Percentiles rank a stretch among this genome's conserved stretches.
These are phyloP conservation scores for Eueides isabella DNA, from an alignment of 1,140 invertebrate species.

Conservation along the genomic window DNA sequence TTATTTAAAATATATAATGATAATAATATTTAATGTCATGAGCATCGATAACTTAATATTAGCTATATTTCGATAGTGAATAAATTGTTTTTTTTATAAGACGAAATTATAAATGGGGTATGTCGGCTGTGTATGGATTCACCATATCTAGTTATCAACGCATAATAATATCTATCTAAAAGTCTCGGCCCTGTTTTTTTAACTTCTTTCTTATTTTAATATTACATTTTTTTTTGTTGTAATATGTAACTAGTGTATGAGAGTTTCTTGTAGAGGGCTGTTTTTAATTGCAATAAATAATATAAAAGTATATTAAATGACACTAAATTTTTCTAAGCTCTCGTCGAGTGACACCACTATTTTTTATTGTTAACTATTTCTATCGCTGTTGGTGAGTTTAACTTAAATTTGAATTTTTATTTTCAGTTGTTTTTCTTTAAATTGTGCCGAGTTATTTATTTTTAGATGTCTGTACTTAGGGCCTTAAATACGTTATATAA, in stretches of 20 bases:
- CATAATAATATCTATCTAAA: conserved; percentile 21
- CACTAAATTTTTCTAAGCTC: conserved; percentile 37
- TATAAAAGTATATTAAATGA: conserved; percentile 12
- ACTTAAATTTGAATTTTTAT: conserved; percentile 48
- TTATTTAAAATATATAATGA: conserved; percentile 36
- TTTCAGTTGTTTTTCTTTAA: conserved; percentile 53
- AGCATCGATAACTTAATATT: conserved; percentile 41
- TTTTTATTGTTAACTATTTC: conserved; percentile 50
- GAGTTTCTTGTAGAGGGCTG: conserved; percentile 12
- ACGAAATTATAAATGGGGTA: conserved; percentile 24
- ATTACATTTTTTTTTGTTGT: conserved; percentile 24
- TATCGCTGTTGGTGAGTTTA: conserved; percentile 42
- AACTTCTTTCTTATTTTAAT: conserved; percentile 28
- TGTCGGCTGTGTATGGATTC: conserved; percentile 31
- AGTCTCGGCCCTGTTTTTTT: conserved; percentile 23
- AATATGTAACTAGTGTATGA: conserved; percentile 17
- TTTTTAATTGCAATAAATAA: conserved; percentile 29
- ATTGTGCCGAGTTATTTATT: conserved; percentile 58
- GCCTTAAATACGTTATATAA: conserved; percentile 50
- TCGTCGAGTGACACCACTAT: conserved; percentile 39
- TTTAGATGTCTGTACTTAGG: conserved; percentile 66
- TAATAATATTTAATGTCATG: conserved; percentile 52
- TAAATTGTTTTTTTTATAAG: conserved; percentile 18
- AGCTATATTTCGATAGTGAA: not conserved
- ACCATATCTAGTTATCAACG: conserved; percentile 9